Evolutionary conservation across 2,888 invertebrate genomes (phyloP), one percentile per base, ranked within the genome.

Genomic region (Agrochola lychnidis): DNA sequence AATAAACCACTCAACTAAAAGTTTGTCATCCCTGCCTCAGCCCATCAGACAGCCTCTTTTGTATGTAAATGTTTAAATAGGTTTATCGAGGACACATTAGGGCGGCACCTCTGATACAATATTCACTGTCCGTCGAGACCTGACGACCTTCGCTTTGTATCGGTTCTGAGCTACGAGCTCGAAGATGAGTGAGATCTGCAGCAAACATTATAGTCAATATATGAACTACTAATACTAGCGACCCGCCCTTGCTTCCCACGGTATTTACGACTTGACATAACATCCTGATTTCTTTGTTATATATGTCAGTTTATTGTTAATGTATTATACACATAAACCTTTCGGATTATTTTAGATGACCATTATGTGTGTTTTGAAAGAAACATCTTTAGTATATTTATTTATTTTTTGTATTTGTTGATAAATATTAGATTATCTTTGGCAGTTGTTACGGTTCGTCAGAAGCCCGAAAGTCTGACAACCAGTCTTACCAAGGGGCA

Each of bases 1-100:
- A 69, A 77, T 53, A 68, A 48, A 22, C 3, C 25, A 10, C 42
- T 62, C 25, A 30, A 45, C 30, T n/a, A 6, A 66, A 82, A 67
- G 56, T 73, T 53, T 7, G 63, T 53, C 76, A 79, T 53, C 75
- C 77, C 81, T 62, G 45, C n/a, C 16, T 30, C 64, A 51, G 61
- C 25, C 76, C 78, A 76, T 83, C 75, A 78, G 77, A 53, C 19
- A 53, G 59, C 64, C 73, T 71, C 84, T 86, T 85, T 83, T 77
- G 68, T 79, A 83, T 78, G 81, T 86, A 83, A 85, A 86, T 85
- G 70, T 85, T 87, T 83, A 79, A 86, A 72, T 70, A 76, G 67
- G 70, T 81, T 78, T 63, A 81, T 86, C 63, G 77, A 77, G 68
- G 78, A 74, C 81, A 83, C 84, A 73, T 85, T 59, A 71, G 51